Evolutionary conservation across 2,113 vertebrate species (phyloP).

Genomic region (Laterallus jamaicensis): DNA sequence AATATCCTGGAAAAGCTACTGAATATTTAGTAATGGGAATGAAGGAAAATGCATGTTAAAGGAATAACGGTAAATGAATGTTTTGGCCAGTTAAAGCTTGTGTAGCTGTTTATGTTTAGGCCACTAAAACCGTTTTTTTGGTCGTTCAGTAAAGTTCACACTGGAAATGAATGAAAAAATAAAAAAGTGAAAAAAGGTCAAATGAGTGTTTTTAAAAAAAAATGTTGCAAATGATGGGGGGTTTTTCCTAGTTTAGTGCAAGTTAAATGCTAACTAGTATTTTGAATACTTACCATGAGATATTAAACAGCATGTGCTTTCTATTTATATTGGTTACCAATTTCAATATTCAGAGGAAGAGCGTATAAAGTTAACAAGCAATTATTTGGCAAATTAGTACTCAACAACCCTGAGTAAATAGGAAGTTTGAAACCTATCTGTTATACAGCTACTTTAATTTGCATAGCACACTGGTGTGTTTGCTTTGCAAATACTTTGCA

Average conservation of each 20-base stretch:
- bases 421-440: conserved; percentile 88
- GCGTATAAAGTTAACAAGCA: conserved; percentile 86
- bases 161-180: background rate
- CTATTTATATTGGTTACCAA: conserved; percentile 82
- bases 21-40: background rate
- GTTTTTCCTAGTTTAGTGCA: conserved; percentile 53
- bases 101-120: background rate
- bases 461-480: conserved; percentile 87
- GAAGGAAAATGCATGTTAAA: background rate
- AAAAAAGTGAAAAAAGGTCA: background rate
- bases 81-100: background rate
- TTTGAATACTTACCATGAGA: conserved; percentile 70
- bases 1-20: background rate
- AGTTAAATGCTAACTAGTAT: conserved; percentile 72
- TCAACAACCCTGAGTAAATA: conserved; percentile 85
- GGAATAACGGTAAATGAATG: background rate
- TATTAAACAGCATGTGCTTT: conserved; percentile 76
- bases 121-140: background rate
- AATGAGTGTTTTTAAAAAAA: background rate
- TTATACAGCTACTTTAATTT: conserved; percentile 88
- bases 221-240: background rate
- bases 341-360: conserved; percentile 83
- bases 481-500: conserved; percentile 89
- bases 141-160: background rate
- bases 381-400: conserved; percentile 88